Evolutionary conservation across 2,888 invertebrate genomes (phyloP), one percentile per base, ranked within the genome.

Genomic region (Dryadula phaetusa): DNA sequence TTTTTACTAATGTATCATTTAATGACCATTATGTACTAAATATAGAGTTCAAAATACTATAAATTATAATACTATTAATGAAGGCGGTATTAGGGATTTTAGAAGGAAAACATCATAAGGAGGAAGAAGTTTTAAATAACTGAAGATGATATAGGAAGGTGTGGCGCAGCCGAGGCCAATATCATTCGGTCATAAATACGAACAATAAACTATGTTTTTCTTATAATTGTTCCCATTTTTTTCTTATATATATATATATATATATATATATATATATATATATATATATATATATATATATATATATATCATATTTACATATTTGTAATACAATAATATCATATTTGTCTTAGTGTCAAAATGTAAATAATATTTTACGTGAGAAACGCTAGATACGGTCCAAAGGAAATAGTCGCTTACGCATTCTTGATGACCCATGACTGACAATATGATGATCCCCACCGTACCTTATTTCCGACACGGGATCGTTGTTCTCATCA

Each of bases 381-480:
- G 56, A 56, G 60, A 60, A 44, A 32, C 25, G 2, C 16, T 32
- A 28, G 18, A 25, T 34, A 37, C 20, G 37, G 44, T 46, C 60
- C 54, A 68, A 72, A 83, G 85, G 86, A 85, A 84, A 78, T 80
- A 78, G 76, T 71, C 84, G 78, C 77, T 83, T 85, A 82, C 82
- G 83, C 80, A 84, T 83, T 84, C 81, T 81, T 85, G 81, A 86
- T 85, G 81, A 78, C 76, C 78, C 79, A 76, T 74, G 77, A 79
- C 79, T 69, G 76, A 75, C 74, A 74, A 73, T 75, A 75, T 76
- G 75, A 76, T 74, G 74, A 75, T 79, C 78, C 78, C 78, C 72
- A 64, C 72, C 63, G 72, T 70, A 66, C 72, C 73, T 71, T 74
- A 69, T 72, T 69, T 73, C 76, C 76, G 75, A 74, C 74, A 71